Base-by-base conservation (phyloP, 1,140 invertebrate species). In the Lepidotrigona ventralis region DNA sequence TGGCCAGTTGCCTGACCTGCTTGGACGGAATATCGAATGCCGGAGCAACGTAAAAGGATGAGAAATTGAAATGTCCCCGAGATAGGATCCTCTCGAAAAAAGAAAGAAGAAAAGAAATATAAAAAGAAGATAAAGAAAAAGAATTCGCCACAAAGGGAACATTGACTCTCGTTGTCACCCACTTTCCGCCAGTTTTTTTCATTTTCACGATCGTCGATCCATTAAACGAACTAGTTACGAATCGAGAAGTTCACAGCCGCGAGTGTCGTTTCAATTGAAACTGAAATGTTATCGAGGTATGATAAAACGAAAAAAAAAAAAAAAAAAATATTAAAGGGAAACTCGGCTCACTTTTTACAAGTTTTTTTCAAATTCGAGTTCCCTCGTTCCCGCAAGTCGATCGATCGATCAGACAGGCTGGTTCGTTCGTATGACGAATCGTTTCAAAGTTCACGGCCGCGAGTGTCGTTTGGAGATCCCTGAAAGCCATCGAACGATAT, bases 1-100 rank as follows among this genome's bases (percentile, higher is more conserved):
- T 88, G 87, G 86, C 86, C 8, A 54, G 66, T 85, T 88, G 87
- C 86, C 83, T 88, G 87, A 88, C 79, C 72, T 39, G 83, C 63
- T 88, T 88, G 86, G 83, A 85, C 63, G 21, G 70, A 70, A 26
- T 69, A 83, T 80, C 87, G 70, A 88, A 88, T 88, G 53, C 71
- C 46, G 64, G 63, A 56, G 21, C 33, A 75, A 60, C 58, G 39
- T 82, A 80, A 88, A 88, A 83, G 86, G 76, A 88, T 81, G 86
- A 88, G 68, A 80, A 88, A 85, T 88, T 85, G 79, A 85, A 88
- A 88, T 88, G 75, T 79, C 66, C 23, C 26, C 29, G 71, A 73
- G 53, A 64, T 54, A 74, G 66, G 33, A 83, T 23, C 54, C 39
- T 78, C 76, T 39, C 19, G 2, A 29, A 60, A 68, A 46, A 17